Conservation (phyloP, 1,140 invertebrate genomes). For the Drosophila navojoa region DNA sequence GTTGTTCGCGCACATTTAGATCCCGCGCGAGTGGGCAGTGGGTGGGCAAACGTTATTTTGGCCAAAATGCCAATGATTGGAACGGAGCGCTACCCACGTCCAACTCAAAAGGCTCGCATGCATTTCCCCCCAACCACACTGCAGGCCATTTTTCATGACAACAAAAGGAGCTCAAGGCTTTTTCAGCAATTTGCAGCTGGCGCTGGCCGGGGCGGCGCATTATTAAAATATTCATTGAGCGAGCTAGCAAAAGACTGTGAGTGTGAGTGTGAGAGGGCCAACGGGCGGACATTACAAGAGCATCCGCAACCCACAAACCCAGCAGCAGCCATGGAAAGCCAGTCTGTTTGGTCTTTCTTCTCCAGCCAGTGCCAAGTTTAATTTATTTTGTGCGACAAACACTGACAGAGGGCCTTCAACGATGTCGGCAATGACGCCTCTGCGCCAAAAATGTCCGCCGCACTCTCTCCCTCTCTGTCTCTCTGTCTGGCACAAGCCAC, state of each 20-base stretch:
- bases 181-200: constrained; percentile 59
- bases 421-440: constrained; percentile 42
- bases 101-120: constrained; percentile 9
- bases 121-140: constrained; percentile 4
- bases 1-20: constrained; percentile 29
- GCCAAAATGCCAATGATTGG: constrained; percentile 16
- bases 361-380: constrained; percentile 54
- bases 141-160: constrained; percentile 45
- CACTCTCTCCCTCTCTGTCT: background rate
- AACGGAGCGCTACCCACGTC: constrained; percentile 15
- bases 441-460: constrained; percentile 64
- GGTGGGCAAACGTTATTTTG: constrained; percentile 26
- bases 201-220: constrained; percentile 43
- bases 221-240: constrained; percentile 76
- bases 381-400: constrained; percentile 79
- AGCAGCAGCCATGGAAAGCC: background rate
- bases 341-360: background rate
- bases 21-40: background rate
- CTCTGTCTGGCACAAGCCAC: constrained; percentile 6
- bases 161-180: constrained; percentile 66
- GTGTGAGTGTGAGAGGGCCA: background rate
- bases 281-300: constrained; percentile 3
- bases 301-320: constrained; percentile 10
- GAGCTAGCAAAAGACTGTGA: too few species aligned
- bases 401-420: constrained; percentile 56